Evolutionary conservation across 2,888 invertebrate genomes (phyloP).

Genomic region (Aleiodes leptofemur): DNA sequence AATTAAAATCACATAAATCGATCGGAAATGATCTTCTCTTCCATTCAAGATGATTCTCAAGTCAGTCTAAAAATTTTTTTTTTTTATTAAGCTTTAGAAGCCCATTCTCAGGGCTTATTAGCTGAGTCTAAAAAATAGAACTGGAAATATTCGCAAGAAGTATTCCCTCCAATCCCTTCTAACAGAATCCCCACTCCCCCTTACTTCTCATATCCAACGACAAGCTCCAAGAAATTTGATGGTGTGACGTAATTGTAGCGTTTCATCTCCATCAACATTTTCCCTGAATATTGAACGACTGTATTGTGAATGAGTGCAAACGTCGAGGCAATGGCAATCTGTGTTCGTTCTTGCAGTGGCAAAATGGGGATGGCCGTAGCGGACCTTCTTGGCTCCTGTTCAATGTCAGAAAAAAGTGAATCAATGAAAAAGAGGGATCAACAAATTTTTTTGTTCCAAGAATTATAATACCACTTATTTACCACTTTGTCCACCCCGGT

Average conservation of each 20-base stretch:
- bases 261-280: conserved; percentile 87
- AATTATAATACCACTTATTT: conserved; percentile 14
- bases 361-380: conserved; percentile 55
- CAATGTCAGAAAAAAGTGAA: conserved; percentile 33
- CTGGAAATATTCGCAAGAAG: too few species aligned
- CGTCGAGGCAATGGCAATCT: conserved; percentile 83
- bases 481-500: conserved; percentile 22
- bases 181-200: conserved; percentile 51
- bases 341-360: conserved; percentile 78
- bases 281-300: conserved; percentile 83
- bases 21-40: too few species aligned
- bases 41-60: too few species aligned
- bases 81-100: too few species aligned
- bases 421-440: conserved; percentile 30
- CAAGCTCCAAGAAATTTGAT: conserved; percentile 90
- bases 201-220: conserved; percentile 88
- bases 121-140: too few species aligned
- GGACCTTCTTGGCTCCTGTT: conserved; percentile 63
- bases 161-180: too few species aligned
- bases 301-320: conserved; percentile 91
- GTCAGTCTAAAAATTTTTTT: too few species aligned
- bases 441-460: conserved; percentile 22
- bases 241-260: conserved; percentile 93
- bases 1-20: too few species aligned
- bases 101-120: too few species aligned